Base-by-base conservation (phyloP, 2,797 vertebrate species). In the Galago senegalensis region DNA sequence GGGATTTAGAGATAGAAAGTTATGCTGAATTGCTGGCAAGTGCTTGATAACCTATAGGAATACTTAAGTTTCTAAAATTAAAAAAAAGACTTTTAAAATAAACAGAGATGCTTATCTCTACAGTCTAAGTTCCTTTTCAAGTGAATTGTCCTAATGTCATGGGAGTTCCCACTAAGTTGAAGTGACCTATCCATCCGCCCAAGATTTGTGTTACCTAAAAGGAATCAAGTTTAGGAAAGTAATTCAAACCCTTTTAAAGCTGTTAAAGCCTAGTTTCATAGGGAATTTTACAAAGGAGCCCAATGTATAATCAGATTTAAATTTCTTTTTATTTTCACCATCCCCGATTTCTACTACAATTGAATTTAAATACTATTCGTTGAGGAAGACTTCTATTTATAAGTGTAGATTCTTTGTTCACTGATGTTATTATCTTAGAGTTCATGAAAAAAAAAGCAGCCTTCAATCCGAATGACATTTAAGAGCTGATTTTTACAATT, bases 341-440 rank as follows among this genome's bases (percentile, higher is more conserved):
- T 4, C 23, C 17, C 10, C 29, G 46, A 34, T 34, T 76, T 91
- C 16, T 20, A 43, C 67, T 75, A 29, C 16, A 63, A 72, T 80
- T 93, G 34, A 63, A 2, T 91, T 93, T 89, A 91, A 96, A 91
- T 84, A 95, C 16, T n/a, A 91, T 4, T 31, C 25, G 21, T 34
- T 58, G 56, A 79, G 73, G 77, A 86, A 69, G 87, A 53, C 12
- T 69, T 95, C 69, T 23, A 31, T 58, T 94, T 56, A 58, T 43
- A 95, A 93, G 49, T 69, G 73, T 91, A 95, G 92, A 93, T 81
- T 91, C 43, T 86, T 73, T 94, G 56, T 83, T 97, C 65, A 84
- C 49, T 84, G 83, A 87, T 76, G 27, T 90, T 61, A 53, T 91
- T 85, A 2, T 92, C 37, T 87, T 94, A 84, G 70, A 29, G 7